These are phyloP conservation scores for Henricia sp. DNA, from an alignment of 53 echinoderm and acorn worm genomes.

Conservation along the genomic window DNA sequence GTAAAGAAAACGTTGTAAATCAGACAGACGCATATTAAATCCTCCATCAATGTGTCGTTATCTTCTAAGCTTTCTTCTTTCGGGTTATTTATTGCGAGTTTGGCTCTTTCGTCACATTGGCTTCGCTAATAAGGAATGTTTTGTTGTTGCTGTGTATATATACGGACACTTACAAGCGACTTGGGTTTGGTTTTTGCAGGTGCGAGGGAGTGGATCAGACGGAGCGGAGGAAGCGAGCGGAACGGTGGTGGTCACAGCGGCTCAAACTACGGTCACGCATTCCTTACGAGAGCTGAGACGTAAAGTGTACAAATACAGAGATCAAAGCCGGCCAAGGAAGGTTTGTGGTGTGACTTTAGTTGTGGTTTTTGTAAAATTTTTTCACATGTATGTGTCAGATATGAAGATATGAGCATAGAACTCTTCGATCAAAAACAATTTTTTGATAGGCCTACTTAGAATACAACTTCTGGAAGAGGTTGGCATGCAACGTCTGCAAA, in stretches of 20 bases:
- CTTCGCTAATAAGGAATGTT: constrained; percentile 20
- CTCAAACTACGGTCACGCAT: too few species aligned
- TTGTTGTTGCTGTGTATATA: constrained; percentile 7
- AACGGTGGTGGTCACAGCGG: neutral
- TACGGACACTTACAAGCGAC: constrained; percentile 25
- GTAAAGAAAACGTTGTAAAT: constrained; percentile 7
- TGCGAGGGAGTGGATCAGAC: neutral
- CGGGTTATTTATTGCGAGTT: constrained; percentile 12
- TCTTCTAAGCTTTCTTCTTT: neutral
- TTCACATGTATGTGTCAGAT: too few species aligned
- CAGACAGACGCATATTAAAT: constrained; percentile 39
- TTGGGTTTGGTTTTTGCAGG: neutral
- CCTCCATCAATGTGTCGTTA: neutral
- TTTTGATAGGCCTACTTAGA: too few species aligned
- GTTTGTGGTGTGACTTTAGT: too few species aligned
- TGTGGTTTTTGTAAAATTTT: too few species aligned
- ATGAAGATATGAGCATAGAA: too few species aligned
- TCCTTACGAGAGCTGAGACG: neutral
- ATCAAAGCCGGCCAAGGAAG: neutral
- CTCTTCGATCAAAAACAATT: too few species aligned
- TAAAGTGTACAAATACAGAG: neutral
- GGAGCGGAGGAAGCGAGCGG: neutral
- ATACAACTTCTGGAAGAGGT: too few species aligned
- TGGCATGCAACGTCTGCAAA: too few species aligned
- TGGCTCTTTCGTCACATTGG: constrained; percentile 20